These are phyloP conservation scores for Ateles fusciceps DNA, from an alignment of 2,797 vertebrate genomes.

Conservation along the genomic window DNA sequence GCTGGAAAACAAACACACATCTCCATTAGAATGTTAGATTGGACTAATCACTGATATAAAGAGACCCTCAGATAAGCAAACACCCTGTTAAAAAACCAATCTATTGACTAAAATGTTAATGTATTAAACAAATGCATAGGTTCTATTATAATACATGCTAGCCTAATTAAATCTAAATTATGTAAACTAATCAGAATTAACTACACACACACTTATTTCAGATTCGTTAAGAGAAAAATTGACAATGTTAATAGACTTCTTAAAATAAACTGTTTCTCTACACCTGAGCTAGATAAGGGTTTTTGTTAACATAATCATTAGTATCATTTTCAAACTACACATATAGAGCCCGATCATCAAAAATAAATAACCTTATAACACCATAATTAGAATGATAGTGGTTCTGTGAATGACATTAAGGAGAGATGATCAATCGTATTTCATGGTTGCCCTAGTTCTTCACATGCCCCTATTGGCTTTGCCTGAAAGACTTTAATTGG, in stretches of 20 bases:
- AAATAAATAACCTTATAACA: not conserved
- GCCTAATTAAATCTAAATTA: constrained; percentile 51
- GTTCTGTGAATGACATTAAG: not conserved
- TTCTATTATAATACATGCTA: not conserved
- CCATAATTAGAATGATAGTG: not conserved
- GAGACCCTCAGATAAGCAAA: constrained; percentile 22
- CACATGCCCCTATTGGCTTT: not conserved
- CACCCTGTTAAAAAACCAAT: not conserved
- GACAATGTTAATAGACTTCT: not conserved
- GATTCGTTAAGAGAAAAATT: not conserved
- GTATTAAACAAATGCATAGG: constrained; percentile 38
- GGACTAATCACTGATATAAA: constrained; percentile 57
- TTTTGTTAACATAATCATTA: not conserved
- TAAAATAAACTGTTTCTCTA: not conserved
- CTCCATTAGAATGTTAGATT: constrained; percentile 22
- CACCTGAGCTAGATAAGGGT: not conserved
- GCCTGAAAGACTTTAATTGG: not conserved
- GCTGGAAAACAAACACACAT: constrained; percentile 51
- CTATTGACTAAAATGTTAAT: constrained; percentile 47
- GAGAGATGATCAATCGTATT: not conserved
- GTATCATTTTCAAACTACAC: not conserved
- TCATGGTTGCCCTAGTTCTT: not conserved
- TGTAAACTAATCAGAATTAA: constrained; percentile 1
- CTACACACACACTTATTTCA: not conserved
- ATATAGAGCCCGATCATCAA: not conserved